Percentiles rank a stretch among this genome's conserved stretches.
Evolutionary conservation across 2,888 invertebrate species (phyloP).

Genomic region (Dexiosoma caninum): DNA sequence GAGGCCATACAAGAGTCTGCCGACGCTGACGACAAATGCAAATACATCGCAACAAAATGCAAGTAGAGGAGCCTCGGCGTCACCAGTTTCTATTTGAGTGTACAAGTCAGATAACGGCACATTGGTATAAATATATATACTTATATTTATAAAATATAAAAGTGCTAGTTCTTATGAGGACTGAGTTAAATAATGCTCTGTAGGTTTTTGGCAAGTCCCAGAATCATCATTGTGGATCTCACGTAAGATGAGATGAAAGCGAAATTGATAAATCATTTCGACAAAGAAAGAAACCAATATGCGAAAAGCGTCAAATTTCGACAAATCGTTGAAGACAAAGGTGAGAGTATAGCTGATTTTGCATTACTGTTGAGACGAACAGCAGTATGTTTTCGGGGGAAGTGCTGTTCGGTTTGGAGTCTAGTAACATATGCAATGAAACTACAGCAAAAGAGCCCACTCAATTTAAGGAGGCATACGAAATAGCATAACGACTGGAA

Average conservation of each 20-base stretch:
- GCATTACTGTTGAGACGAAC: conserved; percentile 10
- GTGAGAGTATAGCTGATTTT: not conserved
- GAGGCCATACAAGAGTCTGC: too few species aligned
- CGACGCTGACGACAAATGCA: too few species aligned
- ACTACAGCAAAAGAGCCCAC: conserved; percentile 47
- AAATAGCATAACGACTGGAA: conserved; percentile 21
- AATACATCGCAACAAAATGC: too few species aligned
- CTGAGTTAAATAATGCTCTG: conserved; percentile 13
- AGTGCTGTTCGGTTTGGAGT: conserved; percentile 54
- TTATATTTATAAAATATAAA: conserved; percentile 2
- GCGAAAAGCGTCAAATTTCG: conserved; percentile 27
- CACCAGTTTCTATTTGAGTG: not conserved
- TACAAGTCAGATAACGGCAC: not conserved
- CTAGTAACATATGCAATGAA: conserved; percentile 50
- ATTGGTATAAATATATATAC: too few species aligned
- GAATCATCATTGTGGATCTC: not conserved
- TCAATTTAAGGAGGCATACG: conserved; percentile 29
- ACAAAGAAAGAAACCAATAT: conserved; percentile 23
- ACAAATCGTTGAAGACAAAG: not conserved
- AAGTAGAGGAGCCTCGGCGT: too few species aligned
- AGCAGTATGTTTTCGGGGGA: conserved; percentile 59
- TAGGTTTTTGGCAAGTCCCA: not conserved
- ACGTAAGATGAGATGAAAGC: conserved; percentile 17
- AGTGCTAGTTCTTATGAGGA: conserved; percentile 23
- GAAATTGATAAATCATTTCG: conserved; percentile 6